Evolutionary conservation across 2,797 vertebrate genomes (phyloP), one percentile per base, ranked within the genome.

Genomic region (Clamator glandarius): DNA sequence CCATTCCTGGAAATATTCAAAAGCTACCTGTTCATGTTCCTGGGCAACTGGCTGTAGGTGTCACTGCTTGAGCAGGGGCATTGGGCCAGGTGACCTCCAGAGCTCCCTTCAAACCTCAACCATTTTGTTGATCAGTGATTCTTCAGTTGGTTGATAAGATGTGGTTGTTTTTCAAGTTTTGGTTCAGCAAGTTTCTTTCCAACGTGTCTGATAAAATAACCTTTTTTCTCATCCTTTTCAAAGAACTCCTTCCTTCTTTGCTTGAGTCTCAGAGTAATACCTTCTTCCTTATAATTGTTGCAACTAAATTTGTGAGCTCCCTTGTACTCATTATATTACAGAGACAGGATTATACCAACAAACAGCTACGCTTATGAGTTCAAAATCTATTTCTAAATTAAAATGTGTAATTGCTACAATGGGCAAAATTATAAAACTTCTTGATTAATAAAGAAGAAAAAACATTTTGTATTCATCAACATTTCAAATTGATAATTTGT

Each of bases 81-180:
- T 8, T 8, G 8, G 25, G 50, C 33, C 6, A 33, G 28, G n/a
- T 19, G 33, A 72, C 19, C 10, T 68, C 21, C 18, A 85, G 51
- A 61, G 4, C 9, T 69, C 16, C 12, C 20, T 85, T 88, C 42
- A 20, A 57, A 23, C 15, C 20, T 69, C 59, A 54, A 5, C 26
- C 9, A 15, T 54, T 66, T 36, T 44, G 3, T 57, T 36, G 5
- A 59, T 91, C 50, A 67, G 9, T 57, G 51, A 41, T 57, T 90
- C 25, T 73, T 76, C 42, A 50, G 7, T 14, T 73, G 16, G 7
- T 72, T 74, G 31, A 33, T 63, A 82, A 67, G 35, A 44, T 67
- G 42, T 76, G 8, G 4, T 35, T 87, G 11, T 20, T 68, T 87
- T 90, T 87, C 90, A 73, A 54, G 24, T 82, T 96, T 87, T 89